phyloP scores from a whole-genome alignment of 1,140 invertebrate species.

The Tribolium castaneum region DNA sequence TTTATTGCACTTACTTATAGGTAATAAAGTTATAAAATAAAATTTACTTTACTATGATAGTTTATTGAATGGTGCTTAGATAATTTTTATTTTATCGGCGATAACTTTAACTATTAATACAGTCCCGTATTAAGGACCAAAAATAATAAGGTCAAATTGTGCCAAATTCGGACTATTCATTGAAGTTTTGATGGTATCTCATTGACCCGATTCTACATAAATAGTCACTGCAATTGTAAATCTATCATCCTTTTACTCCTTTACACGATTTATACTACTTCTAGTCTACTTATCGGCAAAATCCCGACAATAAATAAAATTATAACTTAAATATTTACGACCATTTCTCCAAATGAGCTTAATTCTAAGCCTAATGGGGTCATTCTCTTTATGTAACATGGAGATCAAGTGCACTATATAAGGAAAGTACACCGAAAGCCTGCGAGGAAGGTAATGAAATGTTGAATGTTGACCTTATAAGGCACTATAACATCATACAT shows the following conservation, averaged over 20 bases:
- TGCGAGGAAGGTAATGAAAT: slow-evolving; percentile 8
- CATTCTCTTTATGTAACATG: slow-evolving; percentile 5
- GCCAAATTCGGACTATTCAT: slow-evolving; percentile 4
- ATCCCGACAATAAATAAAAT: background rate
- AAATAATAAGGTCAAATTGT: background rate
- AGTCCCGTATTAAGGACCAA: background rate
- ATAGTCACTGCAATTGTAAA: background rate
- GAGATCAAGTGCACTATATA: slow-evolving; percentile 22
- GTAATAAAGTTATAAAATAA: no score
- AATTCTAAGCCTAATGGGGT: background rate
- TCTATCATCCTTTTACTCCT: background rate
- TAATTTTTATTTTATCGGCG: no score
- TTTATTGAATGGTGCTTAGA: no score
- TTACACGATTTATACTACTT: background rate
- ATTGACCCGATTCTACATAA: slow-evolving; percentile 12
- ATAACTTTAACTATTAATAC: no score
- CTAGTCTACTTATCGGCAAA: no score
- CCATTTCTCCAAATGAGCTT: background rate
- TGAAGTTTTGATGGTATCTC: background rate
- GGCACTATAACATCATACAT: background rate
- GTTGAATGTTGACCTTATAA: slow-evolving; percentile 13
- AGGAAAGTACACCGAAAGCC: slow-evolving; percentile 23
- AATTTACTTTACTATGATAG: no score
- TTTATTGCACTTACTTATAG: no score
- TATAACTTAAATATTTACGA: background rate